Conservation (phyloP, 2,113 vertebrate genomes). For the Campylomormyrus tamandua region DNA sequence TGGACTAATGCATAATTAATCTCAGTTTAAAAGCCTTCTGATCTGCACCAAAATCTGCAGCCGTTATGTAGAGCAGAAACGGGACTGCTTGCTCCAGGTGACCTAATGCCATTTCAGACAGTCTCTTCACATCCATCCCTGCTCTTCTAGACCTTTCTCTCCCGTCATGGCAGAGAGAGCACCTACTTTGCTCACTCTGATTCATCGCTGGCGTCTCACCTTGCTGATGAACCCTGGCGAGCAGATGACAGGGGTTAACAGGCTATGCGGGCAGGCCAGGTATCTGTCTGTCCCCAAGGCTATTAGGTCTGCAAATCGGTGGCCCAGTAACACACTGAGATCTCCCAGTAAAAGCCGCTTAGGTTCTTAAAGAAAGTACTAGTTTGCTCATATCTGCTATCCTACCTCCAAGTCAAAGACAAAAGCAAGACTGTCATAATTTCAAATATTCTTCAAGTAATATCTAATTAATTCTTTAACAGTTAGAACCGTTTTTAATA, state of each 20-base stretch:
- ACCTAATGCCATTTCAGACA: background rate
- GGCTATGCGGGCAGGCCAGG: background rate
- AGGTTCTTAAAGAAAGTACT: background rate
- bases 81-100: background rate
- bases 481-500: background rate
- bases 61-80: background rate
- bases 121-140: background rate
- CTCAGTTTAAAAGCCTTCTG: background rate
- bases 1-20: background rate
- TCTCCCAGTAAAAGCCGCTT: background rate
- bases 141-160: background rate
- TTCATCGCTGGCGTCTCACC: background rate
- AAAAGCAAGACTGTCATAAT: background rate
- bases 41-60: background rate
- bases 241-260: background rate
- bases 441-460: background rate
- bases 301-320: background rate
- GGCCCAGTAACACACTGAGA: background rate
- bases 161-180: background rate
- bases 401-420: background rate
- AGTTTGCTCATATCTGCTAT: background rate
- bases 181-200: background rate
- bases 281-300: background rate
- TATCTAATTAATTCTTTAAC: background rate
- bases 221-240: background rate